Percentiles rank a stretch among this genome's conserved stretches.
Evolutionary conservation across 2,113 vertebrate genomes (phyloP).

Genomic region (Athene cunicularia): DNA sequence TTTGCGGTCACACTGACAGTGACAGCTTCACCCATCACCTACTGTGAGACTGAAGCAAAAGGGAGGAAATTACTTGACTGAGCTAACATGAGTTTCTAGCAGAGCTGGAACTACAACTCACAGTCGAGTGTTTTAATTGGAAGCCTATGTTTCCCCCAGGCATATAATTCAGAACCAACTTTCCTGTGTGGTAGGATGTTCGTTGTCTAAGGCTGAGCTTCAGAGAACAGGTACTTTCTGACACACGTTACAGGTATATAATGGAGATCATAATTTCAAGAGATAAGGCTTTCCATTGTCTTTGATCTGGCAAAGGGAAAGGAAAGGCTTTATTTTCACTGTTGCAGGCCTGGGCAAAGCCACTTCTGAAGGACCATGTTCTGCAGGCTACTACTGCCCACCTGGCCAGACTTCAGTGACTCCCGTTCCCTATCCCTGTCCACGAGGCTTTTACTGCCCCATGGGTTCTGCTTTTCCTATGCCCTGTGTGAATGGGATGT

Average conservation of each 20-base stretch:
- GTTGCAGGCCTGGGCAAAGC: neutral
- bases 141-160: neutral
- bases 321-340: neutral
- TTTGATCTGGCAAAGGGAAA: neutral
- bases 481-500: constrained; percentile 78
- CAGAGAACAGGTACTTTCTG: neutral
- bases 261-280: neutral
- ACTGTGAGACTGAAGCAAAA: neutral
- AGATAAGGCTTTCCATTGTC: neutral
- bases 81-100: neutral
- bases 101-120: neutral
- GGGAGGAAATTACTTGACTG: neutral
- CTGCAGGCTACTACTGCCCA: constrained; percentile 40
- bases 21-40: neutral
- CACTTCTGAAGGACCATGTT: neutral
- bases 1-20: neutral
- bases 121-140: neutral
- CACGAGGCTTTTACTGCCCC: constrained; percentile 6
- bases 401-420: constrained; percentile 39
- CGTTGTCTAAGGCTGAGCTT: neutral
- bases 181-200: neutral
- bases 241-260: neutral
- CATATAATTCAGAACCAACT: neutral
- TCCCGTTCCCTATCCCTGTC: neutral
- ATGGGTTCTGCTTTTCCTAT: constrained; percentile 63